A percentile compares a stretch with the other conserved stretches of the same genome.
These are phyloP conservation scores for Nasonovia ribisnigri DNA, from an alignment of 2,888 invertebrate genomes.

Conservation along the genomic window DNA sequence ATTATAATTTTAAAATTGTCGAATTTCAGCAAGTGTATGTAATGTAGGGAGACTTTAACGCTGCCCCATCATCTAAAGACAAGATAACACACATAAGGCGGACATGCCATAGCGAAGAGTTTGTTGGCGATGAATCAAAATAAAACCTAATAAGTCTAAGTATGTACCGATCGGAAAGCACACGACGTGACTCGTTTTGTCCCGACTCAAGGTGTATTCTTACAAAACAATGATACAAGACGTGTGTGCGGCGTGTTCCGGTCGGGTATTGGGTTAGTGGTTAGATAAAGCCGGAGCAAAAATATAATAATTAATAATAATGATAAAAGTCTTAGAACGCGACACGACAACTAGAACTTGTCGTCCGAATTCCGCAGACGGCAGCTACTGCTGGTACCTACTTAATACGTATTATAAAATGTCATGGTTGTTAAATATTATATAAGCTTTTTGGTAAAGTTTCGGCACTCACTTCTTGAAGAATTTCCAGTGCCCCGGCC, in stretches of 20 bases:
- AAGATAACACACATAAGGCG: not conserved
- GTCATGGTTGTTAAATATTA: not conserved
- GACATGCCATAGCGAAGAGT: not conserved
- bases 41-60: not conserved
- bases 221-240: constrained; percentile 53
- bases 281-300: not conserved
- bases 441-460: not conserved
- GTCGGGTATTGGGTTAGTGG: not conserved
- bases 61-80: not conserved
- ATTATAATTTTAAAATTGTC: not conserved
- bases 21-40: not conserved
- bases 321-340: not conserved
- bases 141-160: not conserved
- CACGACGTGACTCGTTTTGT: constrained; percentile 63
- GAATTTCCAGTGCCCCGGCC: constrained; percentile 47
- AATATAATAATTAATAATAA: not conserved
- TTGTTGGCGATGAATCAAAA: constrained; percentile 9
- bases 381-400: not conserved
- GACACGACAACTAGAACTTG: not conserved
- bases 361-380: not conserved
- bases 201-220: constrained; percentile 53
- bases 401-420: not conserved
- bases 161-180: constrained; percentile 55
- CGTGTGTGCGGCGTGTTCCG: constrained; percentile 54
- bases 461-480: constrained; percentile 38